phyloP scores from a whole-genome alignment of 2,888 invertebrate genomes.

The Therioaphis trifolii region DNA sequence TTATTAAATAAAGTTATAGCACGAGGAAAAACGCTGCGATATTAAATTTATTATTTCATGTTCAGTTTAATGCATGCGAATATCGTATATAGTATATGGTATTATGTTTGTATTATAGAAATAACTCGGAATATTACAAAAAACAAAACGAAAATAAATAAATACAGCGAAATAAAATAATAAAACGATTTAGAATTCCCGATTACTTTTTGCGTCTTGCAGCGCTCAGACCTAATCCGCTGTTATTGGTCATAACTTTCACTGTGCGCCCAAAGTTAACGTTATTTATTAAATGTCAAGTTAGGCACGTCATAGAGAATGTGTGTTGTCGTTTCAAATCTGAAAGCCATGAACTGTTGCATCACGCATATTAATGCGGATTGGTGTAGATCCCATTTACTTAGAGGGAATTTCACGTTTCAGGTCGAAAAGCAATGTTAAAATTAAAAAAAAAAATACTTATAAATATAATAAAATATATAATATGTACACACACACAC shows the following conservation, averaged over 20 bases:
- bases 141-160: background rate
- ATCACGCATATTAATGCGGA: slow-evolving; percentile 20
- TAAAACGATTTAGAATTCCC: background rate
- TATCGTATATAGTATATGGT: too few species aligned
- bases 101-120: slow-evolving; percentile 34
- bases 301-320: background rate
- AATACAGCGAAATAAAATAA: background rate
- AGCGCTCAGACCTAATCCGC: background rate
- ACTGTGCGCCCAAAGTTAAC: slow-evolving; percentile 6
- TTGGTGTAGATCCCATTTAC: slow-evolving; percentile 15
- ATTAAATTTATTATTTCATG: slow-evolving; percentile 56
- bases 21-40: slow-evolving; percentile 17
- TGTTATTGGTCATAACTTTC: slow-evolving; percentile 22
- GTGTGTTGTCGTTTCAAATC: slow-evolving; percentile 36
- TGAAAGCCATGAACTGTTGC: slow-evolving; percentile 26
- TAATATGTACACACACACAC: too few species aligned
- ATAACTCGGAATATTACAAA: background rate
- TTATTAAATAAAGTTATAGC: slow-evolving; percentile 49
- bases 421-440: background rate
- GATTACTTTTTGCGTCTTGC: background rate
- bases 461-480: too few species aligned
- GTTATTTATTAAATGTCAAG: slow-evolving; percentile 31
- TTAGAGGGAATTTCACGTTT: slow-evolving; percentile 12
- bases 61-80: slow-evolving; percentile 17
- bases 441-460: too few species aligned